These are phyloP conservation scores for Nothoprocta pentlandii DNA, from an alignment of 2,113 vertebrate genomes.

Conservation along the genomic window DNA sequence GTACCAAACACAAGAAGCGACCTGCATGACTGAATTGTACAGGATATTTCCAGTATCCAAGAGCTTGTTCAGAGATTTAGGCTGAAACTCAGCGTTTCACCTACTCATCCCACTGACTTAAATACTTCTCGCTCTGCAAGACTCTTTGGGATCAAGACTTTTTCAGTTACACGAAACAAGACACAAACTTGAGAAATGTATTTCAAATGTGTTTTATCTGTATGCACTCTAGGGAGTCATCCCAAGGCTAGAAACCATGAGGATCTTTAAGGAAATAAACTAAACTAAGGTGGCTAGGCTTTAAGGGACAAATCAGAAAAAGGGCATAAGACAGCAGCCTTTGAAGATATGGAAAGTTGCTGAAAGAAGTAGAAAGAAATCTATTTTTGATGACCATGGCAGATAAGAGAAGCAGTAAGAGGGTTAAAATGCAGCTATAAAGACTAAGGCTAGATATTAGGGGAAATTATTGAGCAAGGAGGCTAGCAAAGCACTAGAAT, in stretches of 20 bases:
- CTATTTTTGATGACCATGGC: slow-evolving; percentile 51
- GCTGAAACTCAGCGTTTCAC: neutral
- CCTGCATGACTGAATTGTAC: accelerated
- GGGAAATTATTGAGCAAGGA: slow-evolving; percentile 61
- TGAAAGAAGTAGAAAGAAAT: slow-evolving; percentile 7
- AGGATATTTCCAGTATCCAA: neutral
- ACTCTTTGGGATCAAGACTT: neutral
- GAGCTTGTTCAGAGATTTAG: neutral
- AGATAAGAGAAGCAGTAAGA: slow-evolving; percentile 52
- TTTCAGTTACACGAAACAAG: neutral
- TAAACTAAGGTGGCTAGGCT: neutral
- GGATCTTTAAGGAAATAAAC: neutral
- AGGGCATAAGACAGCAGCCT: neutral
- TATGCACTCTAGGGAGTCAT: neutral
- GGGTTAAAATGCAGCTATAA: slow-evolving; percentile 60
- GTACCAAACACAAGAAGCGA: neutral
- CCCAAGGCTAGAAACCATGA: neutral
- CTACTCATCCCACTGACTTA: neutral
- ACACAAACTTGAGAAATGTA: neutral
- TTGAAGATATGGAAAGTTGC: neutral
- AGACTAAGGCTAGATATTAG: slow-evolving; percentile 68
- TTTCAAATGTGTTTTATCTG: neutral
- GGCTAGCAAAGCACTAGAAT: slow-evolving; percentile 42
- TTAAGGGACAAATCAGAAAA: neutral
- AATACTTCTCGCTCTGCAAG: neutral